These are phyloP conservation scores for Lophotriccus pileatus DNA, from an alignment of 2,797 vertebrate species.

Conservation along the genomic window DNA sequence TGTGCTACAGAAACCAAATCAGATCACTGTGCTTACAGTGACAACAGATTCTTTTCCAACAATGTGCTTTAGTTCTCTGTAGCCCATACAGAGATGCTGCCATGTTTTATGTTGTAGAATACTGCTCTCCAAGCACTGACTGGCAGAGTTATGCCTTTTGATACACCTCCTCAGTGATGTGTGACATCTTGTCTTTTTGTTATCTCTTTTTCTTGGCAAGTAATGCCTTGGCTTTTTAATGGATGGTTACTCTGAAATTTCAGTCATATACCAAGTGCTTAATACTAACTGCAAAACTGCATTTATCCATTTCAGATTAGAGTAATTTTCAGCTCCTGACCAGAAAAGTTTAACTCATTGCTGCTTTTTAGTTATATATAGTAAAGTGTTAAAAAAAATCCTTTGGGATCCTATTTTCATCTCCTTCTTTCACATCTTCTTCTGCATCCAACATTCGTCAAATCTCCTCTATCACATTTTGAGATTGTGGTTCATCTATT, in stretches of 20 bases:
- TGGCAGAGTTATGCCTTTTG: not conserved
- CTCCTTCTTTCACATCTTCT: not conserved
- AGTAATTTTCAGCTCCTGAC: not conserved
- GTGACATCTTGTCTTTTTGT: not conserved
- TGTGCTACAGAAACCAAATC: not conserved
- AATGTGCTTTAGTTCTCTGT: not conserved
- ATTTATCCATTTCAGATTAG: not conserved
- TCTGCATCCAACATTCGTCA: not conserved
- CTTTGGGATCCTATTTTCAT: not conserved
- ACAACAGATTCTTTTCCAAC: not conserved
- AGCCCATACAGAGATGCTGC: not conserved
- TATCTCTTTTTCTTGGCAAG: not conserved
- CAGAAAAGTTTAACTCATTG: not conserved
- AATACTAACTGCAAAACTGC: not conserved
- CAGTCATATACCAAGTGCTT: not conserved
- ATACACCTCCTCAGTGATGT: not conserved
- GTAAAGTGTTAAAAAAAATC: not conserved
- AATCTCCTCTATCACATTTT: not conserved
- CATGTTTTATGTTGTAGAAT: not conserved
- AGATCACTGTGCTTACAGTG: not conserved
- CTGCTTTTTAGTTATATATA: not conserved
- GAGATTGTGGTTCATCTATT: not conserved
- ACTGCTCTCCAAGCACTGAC: not conserved
- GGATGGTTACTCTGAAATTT: not conserved
- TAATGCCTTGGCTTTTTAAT: conserved; percentile 6